Evolutionary conservation across 2,888 invertebrate species (phyloP), one percentile per base, ranked within the genome.

Genomic region (Zaprionus bogoriensis): DNA sequence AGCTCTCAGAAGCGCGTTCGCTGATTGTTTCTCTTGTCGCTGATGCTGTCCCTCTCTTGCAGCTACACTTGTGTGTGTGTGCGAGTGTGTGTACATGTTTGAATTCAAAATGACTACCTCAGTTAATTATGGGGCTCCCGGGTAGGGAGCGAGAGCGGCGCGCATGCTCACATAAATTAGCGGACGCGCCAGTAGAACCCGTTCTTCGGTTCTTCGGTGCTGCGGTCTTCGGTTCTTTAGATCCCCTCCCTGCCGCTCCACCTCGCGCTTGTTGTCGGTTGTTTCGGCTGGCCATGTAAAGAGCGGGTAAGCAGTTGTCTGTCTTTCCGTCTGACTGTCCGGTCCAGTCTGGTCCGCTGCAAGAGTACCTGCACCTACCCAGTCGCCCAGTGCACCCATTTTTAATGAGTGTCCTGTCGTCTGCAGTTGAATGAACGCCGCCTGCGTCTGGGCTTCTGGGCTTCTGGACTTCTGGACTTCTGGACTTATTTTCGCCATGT

Each of bases 91-190:
- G 72, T 53, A 62, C 70, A 65, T 82, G 82, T 64, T 67, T 58
- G 81, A 67, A 78, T 81, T 72, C 78, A 82, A 89, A 88, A 89
- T 89, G 89, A 87, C 82, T 89, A 87, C 84, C 89, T 87, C 80
- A 86, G 87, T 87, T 89, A 89, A 89, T 89, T 89, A 89, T 78
- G 79, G 87, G 80, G 87, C 89, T 88, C 87, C 89, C 82, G 88
- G 87, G 83, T 81, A 87, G 85, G 88, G 88, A 87, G 84, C 88
- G 70, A 87, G 73, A 87, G 79, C 74, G 71, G 67, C 66, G 76
- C 83, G 79, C 83, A 70, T 77, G 80, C 81, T 77, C 84, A 78
- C 79, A 83, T 87, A 86, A 86, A 86, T 86, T 83, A 86, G 75
- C 64, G 44, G 84, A 60, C 67, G 67, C 67, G 69, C 61, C 63